Conservation (phyloP, 2,888 invertebrate species). For the Toxonevra muliebris region DNA sequence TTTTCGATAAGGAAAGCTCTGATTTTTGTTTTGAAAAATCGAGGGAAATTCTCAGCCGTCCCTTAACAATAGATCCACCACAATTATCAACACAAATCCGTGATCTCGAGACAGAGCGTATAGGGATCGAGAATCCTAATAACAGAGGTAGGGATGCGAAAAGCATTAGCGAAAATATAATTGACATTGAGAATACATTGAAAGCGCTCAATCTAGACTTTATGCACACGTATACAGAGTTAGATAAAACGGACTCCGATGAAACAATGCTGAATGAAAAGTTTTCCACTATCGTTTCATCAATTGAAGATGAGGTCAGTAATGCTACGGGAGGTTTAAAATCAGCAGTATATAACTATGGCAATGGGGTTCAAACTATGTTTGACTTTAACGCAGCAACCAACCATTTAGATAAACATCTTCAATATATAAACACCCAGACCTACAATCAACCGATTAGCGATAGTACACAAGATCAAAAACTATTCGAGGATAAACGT, state of each 20-base stretch:
- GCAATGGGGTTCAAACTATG: conserved; percentile 59
- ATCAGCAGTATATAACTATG: conserved; percentile 59
- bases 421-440: conserved; percentile 55
- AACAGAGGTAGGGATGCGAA: conserved; percentile 48
- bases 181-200: conserved; percentile 65
- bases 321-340: conserved; percentile 61
- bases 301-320: conserved; percentile 60
- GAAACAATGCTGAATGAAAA: conserved; percentile 64
- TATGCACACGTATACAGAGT: conserved; percentile 64
- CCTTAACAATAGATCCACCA: conserved; percentile 61
- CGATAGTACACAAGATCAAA: conserved; percentile 44
- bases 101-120: conserved; percentile 24
- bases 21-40: conserved; percentile 80
- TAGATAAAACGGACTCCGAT: conserved; percentile 65
- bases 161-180: conserved; percentile 62
- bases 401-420: conserved; percentile 62
- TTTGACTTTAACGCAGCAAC: conserved; percentile 62
- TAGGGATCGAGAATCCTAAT: conserved; percentile 26
- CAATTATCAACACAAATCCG: conserved; percentile 31
- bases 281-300: conserved; percentile 55
- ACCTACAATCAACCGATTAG: conserved; percentile 24
- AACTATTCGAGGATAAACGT: conserved; percentile 61
- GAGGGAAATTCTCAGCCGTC: conserved; percentile 73
- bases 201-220: conserved; percentile 65
- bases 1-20: conserved; percentile 78